These are phyloP conservation scores for Loris lydekkerianus DNA, from an alignment of 2,797 vertebrate species.

Conservation along the genomic window DNA sequence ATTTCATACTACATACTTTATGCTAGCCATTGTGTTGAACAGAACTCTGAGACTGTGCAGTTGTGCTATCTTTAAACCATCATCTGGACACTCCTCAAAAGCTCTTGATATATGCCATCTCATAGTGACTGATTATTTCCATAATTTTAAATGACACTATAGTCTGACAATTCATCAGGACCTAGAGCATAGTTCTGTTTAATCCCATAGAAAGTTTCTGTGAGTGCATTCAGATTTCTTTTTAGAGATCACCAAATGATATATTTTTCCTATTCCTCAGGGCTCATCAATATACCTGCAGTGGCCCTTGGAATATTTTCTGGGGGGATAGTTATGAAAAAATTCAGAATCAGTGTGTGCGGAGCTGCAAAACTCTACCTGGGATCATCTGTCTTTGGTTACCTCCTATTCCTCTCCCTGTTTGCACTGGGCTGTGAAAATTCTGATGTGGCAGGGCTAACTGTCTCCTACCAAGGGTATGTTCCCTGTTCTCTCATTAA, in stretches of 20 bases:
- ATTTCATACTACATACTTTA: neutral
- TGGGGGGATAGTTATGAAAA: constrained; percentile 96
- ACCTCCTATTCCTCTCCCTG: constrained; percentile 93
- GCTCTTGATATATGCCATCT: neutral
- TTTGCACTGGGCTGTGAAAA: constrained; percentile 95
- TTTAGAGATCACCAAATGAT: neutral
- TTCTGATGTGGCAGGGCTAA: constrained; percentile 94
- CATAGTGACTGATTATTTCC: neutral
- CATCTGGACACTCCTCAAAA: neutral
- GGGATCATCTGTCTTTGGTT: constrained; percentile 93
- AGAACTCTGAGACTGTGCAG: neutral
- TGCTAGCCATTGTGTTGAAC: neutral
- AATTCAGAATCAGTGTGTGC: constrained; percentile 91
- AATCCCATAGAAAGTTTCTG: neutral
- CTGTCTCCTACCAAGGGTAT: constrained; percentile 93
- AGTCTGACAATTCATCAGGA: neutral
- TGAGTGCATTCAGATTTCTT: neutral
- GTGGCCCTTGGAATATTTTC: constrained; percentile 97
- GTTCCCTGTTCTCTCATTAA: constrained; percentile 78
- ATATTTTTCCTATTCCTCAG: constrained; percentile 85
- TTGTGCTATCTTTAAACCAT: neutral
- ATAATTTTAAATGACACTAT: neutral
- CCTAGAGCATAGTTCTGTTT: neutral
- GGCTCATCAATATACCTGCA: constrained; percentile 96
- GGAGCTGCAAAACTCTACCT: constrained; percentile 94